Conservation (phyloP, 1,140 invertebrate genomes). For the Neodiprion pinetum region DNA sequence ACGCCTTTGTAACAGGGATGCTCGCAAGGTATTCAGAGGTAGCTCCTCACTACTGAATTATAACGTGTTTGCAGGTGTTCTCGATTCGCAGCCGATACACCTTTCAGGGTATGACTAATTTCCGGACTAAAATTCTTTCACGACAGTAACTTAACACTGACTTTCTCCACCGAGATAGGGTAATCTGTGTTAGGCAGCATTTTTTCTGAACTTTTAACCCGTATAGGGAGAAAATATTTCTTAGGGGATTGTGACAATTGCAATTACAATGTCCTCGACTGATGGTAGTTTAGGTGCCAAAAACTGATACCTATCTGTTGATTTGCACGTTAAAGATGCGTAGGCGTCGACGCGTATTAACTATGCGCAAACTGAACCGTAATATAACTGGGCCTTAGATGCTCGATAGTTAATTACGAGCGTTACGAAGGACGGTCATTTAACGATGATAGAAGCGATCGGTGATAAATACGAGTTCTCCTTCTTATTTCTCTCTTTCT, state of each 20-base stretch:
- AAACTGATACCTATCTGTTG: too few relatives aligned
- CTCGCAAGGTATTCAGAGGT: neutral
- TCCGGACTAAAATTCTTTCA: too few relatives aligned
- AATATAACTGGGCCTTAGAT: neutral
- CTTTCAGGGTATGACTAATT: too few relatives aligned
- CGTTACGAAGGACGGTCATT: neutral
- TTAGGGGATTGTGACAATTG: neutral
- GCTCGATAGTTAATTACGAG: slow-evolving; percentile 4
- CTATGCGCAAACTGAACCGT: slow-evolving; percentile 1
- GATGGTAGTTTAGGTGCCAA: too few relatives aligned
- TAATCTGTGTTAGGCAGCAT: too few relatives aligned
- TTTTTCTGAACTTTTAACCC: too few relatives aligned
- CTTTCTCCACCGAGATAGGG: too few relatives aligned
- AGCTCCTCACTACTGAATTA: too few relatives aligned
- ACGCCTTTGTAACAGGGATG: neutral
- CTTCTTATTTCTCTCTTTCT: neutral
- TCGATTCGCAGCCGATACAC: too few relatives aligned
- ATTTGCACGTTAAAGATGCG: too few relatives aligned
- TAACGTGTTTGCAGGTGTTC: too few relatives aligned
- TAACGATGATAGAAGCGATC: slow-evolving; percentile 15
- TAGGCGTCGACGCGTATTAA: neutral
- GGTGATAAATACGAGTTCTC: slow-evolving; percentile 8
- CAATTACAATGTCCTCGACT: neutral
- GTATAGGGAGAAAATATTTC: neutral
- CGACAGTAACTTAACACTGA: too few relatives aligned